Conservation (phyloP, 2,888 invertebrate genomes). For the Caenorhabditis angaria region DNA sequence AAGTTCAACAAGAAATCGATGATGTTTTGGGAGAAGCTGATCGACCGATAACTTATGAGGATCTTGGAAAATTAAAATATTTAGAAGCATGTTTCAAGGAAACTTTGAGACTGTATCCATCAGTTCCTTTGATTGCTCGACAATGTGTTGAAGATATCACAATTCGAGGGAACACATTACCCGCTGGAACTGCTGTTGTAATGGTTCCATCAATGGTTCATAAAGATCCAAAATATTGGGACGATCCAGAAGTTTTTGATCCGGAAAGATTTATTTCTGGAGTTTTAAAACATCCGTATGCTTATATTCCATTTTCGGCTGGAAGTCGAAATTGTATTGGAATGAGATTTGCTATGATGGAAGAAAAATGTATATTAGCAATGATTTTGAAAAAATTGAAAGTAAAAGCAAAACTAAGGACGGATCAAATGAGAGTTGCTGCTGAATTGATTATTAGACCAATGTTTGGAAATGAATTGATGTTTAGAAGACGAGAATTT, state of each 20-base stretch:
- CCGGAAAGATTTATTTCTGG: slow-evolving; percentile 74
- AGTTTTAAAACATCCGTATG: slow-evolving; percentile 73
- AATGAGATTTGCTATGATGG: slow-evolving; percentile 72
- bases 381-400: slow-evolving; percentile 61
- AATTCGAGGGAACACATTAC: slow-evolving; percentile 53
- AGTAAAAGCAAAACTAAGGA: slow-evolving; percentile 63
- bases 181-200: slow-evolving; percentile 72
- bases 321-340: slow-evolving; percentile 75
- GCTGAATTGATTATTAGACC: slow-evolving; percentile 71
- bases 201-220: slow-evolving; percentile 73
- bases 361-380: slow-evolving; percentile 69
- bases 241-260: slow-evolving; percentile 70
- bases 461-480: slow-evolving; percentile 66
- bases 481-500: slow-evolving; percentile 41
- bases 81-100: slow-evolving; percentile 73
- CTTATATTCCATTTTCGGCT: slow-evolving; percentile 75
- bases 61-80: slow-evolving; percentile 74
- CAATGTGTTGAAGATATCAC: slow-evolving; percentile 71
- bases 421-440: slow-evolving; percentile 69
- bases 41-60: slow-evolving; percentile 74
- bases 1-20: slow-evolving; percentile 74
- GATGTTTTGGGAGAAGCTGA: slow-evolving; percentile 55
- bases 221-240: slow-evolving; percentile 63
- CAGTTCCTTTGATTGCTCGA: slow-evolving; percentile 69
- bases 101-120: slow-evolving; percentile 69